phyloP scores from a whole-genome alignment of 2,888 invertebrate species.

The Atherix ibis region DNA sequence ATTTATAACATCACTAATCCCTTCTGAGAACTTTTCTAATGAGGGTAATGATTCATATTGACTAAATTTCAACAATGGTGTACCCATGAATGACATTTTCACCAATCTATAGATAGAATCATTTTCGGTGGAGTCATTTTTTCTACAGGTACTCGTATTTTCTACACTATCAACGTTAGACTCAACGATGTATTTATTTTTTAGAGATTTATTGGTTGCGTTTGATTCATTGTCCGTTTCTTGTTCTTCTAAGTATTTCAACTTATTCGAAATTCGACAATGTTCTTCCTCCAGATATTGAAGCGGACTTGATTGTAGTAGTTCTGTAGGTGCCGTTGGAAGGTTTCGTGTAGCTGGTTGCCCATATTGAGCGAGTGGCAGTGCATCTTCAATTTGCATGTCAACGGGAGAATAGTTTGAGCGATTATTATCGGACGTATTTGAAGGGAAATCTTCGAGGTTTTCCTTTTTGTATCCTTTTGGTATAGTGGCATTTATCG shows the following conservation, averaged over 20 bases:
- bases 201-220: slow-evolving; percentile 17
- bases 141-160: slow-evolving; percentile 1
- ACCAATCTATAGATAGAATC: no score
- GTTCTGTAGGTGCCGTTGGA: slow-evolving; percentile 9
- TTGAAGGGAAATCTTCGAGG: slow-evolving; percentile 35
- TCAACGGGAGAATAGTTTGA: no score
- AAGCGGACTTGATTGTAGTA: background rate
- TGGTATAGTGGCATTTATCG: slow-evolving; percentile 41
- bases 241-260: slow-evolving; percentile 39
- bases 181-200: slow-evolving; percentile 16
- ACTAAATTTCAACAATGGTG: slow-evolving; percentile 58
- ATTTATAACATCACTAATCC: slow-evolving; percentile 75
- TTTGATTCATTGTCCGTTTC: slow-evolving; percentile 42
- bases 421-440: slow-evolving; percentile 14
- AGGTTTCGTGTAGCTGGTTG: no score
- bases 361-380: slow-evolving; percentile 10
- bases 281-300: no score
- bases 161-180: slow-evolving; percentile 3
- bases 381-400: slow-evolving; percentile 25
- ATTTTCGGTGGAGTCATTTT: background rate
- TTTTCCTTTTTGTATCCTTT: slow-evolving; percentile 51
- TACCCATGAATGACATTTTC: slow-evolving; percentile 41
- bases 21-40: slow-evolving; percentile 63
- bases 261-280: background rate
- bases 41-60: slow-evolving; percentile 53